Evolutionary conservation across 2,797 vertebrate species (phyloP).

Genomic region (Pseudochaenichthys georgianus): DNA sequence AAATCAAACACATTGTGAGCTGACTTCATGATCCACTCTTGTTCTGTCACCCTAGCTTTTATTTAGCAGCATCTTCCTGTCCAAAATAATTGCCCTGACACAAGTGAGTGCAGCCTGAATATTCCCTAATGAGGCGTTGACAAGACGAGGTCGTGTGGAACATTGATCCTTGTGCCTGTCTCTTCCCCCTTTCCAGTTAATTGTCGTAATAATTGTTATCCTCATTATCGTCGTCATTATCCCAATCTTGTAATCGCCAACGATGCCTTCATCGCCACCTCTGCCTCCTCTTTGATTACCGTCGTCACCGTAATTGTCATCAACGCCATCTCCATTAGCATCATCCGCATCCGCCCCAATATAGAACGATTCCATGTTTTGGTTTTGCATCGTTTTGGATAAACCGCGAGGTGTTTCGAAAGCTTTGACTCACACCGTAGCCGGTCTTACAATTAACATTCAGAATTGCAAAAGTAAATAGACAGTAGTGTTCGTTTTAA

Average conservation of each 20-base stretch:
- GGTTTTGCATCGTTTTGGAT: not conserved
- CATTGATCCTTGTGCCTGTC: conserved; percentile 19
- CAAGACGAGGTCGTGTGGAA: conserved; percentile 46
- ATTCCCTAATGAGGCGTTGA: conserved; percentile 44
- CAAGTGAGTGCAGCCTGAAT: conserved; percentile 23
- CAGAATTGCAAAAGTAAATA: conserved; percentile 47
- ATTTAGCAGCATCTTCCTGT: conserved; percentile 30
- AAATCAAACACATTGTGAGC: conserved; percentile 4
- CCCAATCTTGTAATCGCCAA: conserved; percentile 50
- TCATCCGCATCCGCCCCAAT: conserved; percentile 3
- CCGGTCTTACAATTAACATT: conserved; percentile 32
- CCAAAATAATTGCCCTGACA: conserved; percentile 42
- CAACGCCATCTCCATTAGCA: not conserved
- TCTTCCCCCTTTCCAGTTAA: conserved; percentile 27
- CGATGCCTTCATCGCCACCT: conserved; percentile 29
- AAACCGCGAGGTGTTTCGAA: not conserved
- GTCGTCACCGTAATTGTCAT: not conserved
- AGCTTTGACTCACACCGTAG: conserved; percentile 16
- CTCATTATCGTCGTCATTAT: conserved; percentile 65
- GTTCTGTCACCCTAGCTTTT: not conserved
- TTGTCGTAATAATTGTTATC: conserved; percentile 45
- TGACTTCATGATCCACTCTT: conserved; percentile 7
- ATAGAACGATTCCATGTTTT: too few species aligned
- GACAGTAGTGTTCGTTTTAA: conserved; percentile 61
- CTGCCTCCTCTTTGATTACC: conserved; percentile 48